Conservation (phyloP, 2,797 vertebrate genomes). For the Pampus argenteus region DNA sequence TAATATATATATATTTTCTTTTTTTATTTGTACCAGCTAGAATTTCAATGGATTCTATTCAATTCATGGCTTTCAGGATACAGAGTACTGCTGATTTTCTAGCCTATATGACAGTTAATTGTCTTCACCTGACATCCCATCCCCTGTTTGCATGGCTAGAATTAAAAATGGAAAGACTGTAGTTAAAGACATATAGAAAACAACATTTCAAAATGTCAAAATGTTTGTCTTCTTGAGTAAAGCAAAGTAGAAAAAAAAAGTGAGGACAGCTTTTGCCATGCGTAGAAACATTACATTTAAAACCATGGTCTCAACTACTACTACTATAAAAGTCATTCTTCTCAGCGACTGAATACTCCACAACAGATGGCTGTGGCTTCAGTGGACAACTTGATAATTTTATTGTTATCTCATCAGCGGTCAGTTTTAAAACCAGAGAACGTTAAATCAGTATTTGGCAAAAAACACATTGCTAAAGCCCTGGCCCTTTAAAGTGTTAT, state of each 20-base stretch:
- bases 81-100: conserved; percentile 21
- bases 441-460: conserved; percentile 20
- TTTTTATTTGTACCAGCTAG: not conserved
- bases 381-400: not conserved
- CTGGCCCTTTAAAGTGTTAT: conserved; percentile 62
- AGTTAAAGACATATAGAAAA: not conserved
- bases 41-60: conserved; percentile 28
- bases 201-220: not conserved
- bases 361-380: not conserved
- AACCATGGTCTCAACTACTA: not conserved
- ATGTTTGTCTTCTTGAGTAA: not conserved
- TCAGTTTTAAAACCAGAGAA: conserved; percentile 8
- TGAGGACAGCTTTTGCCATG: not conserved
- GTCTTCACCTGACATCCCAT: conserved; percentile 31
- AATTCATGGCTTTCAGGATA: conserved; percentile 26
- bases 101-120: conserved; percentile 21
- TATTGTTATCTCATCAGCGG: conserved; percentile 22
- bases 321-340: conserved; percentile 6
- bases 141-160: conserved; percentile 2
- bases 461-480: conserved; percentile 38
- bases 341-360: not conserved
- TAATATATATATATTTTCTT: not conserved
- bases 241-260: conserved; percentile 1
- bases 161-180: conserved; percentile 30
- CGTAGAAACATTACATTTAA: not conserved